Evolutionary conservation across 2,888 invertebrate genomes (phyloP).

Genomic region (Miltochrista miniata): DNA sequence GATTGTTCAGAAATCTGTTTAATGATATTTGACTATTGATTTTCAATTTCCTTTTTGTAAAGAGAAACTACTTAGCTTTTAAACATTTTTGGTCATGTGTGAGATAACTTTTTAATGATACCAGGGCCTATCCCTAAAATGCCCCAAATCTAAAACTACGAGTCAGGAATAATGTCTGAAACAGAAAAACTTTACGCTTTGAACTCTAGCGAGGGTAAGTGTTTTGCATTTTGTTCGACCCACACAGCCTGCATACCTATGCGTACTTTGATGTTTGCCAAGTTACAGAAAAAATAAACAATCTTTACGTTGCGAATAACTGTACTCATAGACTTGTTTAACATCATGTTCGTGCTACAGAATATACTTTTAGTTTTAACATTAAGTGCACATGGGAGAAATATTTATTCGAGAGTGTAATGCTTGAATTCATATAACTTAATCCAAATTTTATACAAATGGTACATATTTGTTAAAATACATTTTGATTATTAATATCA

Average conservation of each 20-base stretch:
- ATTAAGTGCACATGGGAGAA: constrained; percentile 8
- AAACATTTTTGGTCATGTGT: too few relatives aligned
- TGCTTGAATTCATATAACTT: too few relatives aligned
- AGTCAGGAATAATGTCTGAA: constrained; percentile 80
- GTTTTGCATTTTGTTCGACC: constrained; percentile 74
- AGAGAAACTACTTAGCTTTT: too few relatives aligned
- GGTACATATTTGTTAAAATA: too few relatives aligned
- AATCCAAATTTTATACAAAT: too few relatives aligned
- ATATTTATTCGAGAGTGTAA: constrained; percentile 6
- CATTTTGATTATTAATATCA: too few relatives aligned
- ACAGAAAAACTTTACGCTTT: constrained; percentile 80
- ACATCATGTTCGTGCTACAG: constrained; percentile 30
- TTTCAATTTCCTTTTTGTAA: constrained; percentile 30
- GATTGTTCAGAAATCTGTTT: constrained; percentile 65
- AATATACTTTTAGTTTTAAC: constrained; percentile 20
- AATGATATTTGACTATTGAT: constrained; percentile 72
- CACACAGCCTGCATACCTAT: constrained; percentile 78
- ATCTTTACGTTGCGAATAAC: constrained; percentile 44
- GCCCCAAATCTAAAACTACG: constrained; percentile 77
- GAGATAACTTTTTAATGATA: constrained; percentile 79
- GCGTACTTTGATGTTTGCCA: constrained; percentile 74
- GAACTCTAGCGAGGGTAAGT: constrained; percentile 79
- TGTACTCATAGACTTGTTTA: constrained; percentile 32
- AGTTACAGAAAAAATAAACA: constrained; percentile 51
- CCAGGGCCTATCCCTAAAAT: constrained; percentile 71